Conservation (phyloP, 2,888 invertebrate genomes). For the Oscheius sp. region DNA sequence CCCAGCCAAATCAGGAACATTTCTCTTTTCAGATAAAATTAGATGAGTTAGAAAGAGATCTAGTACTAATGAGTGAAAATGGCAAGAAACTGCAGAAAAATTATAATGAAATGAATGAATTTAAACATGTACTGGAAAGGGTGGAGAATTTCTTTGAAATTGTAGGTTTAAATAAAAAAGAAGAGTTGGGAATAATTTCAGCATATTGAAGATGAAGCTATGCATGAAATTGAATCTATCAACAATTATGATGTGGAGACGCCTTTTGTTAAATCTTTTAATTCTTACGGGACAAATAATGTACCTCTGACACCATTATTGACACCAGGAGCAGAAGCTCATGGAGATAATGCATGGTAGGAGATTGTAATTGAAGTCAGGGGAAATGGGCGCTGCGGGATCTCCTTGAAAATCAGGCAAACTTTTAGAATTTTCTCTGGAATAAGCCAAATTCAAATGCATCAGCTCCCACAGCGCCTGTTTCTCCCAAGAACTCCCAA, state of each 20-base stretch:
- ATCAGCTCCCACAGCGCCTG: too few relatives aligned
- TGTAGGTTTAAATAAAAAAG: conserved; percentile 40
- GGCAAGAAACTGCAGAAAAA: conserved; percentile 52
- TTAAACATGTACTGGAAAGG: conserved; percentile 46
- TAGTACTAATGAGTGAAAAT: conserved; percentile 63
- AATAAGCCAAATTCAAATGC: background rate
- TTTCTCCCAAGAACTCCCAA: too few relatives aligned
- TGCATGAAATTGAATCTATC: conserved; percentile 40
- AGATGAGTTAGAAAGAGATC: conserved; percentile 51
- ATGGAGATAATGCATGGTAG: conserved; percentile 48
- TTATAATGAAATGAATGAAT: conserved; percentile 52
- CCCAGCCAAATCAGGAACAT: background rate
- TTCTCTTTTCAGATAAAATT: conserved; percentile 38
- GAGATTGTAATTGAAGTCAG: background rate
- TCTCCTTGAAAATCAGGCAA: too few relatives aligned
- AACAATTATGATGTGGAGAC: conserved; percentile 23
- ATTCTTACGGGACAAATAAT: conserved; percentile 35
- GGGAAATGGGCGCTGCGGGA: too few relatives aligned
- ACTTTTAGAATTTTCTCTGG: background rate
- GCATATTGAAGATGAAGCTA: conserved; percentile 37
- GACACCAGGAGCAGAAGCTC: background rate
- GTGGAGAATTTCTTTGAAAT: conserved; percentile 66
- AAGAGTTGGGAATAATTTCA: conserved; percentile 10
- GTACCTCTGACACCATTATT: conserved; percentile 53
- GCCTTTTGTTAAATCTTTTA: conserved; percentile 45